Conservation (phyloP, 1,140 invertebrate species). For the Drosophila baimaii region DNA sequence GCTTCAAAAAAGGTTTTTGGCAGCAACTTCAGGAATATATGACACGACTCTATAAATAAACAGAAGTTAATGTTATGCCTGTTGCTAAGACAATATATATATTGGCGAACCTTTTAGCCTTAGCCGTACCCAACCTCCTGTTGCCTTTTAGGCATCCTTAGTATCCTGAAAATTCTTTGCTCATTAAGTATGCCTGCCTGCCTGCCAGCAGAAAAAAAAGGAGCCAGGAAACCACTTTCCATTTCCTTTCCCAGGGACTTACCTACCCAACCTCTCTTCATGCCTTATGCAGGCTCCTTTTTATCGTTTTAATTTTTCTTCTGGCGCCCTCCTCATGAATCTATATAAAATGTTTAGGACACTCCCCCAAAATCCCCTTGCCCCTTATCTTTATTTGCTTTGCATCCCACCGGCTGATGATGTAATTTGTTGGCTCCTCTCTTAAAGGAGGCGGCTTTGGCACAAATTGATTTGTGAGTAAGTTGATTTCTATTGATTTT, state of each 20-base stretch:
- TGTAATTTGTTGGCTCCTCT: slow-evolving; percentile 36
- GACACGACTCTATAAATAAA: slow-evolving; percentile 53
- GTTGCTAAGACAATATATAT: slow-evolving; percentile 54
- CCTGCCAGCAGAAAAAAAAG: neutral
- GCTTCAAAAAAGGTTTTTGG: slow-evolving; percentile 13
- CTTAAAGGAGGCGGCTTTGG: slow-evolving; percentile 1
- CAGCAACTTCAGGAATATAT: neutral
- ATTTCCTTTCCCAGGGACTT: neutral
- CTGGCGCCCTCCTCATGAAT: slow-evolving; percentile 30
- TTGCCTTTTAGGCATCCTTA: neutral
- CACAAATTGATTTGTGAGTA: slow-evolving; percentile 71
- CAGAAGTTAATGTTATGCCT: slow-evolving; percentile 49
- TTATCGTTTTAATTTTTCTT: slow-evolving; percentile 58
- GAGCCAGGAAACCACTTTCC: slow-evolving; percentile 1
- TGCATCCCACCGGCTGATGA: slow-evolving; percentile 36
- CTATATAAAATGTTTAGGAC: slow-evolving; percentile 33
- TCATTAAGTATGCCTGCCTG: slow-evolving; percentile 64
- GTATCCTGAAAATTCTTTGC: slow-evolving; percentile 16
- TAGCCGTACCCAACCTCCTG: neutral
- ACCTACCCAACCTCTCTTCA: slow-evolving; percentile 10
- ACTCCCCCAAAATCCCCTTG: slow-evolving; percentile 10
- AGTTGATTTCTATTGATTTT: slow-evolving; percentile 77
- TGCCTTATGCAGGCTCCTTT: slow-evolving; percentile 34
- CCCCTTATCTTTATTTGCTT: slow-evolving; percentile 22
- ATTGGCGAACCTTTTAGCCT: slow-evolving; percentile 27